These are phyloP conservation scores for Oreochromis grahami DNA, from an alignment of 2,797 vertebrate genomes.

Conservation along the genomic window DNA sequence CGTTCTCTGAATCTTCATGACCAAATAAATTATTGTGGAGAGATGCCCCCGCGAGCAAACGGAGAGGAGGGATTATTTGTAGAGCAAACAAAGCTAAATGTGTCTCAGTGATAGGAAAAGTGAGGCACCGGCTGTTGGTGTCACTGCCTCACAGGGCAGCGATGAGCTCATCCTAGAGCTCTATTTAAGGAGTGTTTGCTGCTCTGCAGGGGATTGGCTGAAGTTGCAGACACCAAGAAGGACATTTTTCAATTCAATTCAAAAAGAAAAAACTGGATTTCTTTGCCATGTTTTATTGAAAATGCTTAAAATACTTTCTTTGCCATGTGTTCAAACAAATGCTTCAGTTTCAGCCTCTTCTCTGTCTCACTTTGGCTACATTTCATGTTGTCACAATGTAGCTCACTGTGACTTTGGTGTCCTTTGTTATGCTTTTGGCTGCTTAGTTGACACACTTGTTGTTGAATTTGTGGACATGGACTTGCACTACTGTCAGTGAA, in stretches of 20 bases:
- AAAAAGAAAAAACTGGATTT: neutral
- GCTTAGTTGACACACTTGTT: neutral
- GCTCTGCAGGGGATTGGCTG: neutral
- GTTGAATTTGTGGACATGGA: neutral
- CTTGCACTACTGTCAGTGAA: neutral
- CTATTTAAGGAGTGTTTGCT: neutral
- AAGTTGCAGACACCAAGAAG: neutral
- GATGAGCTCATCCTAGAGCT: neutral
- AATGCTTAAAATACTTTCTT: neutral
- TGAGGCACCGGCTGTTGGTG: conserved; percentile 16
- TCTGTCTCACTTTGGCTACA: neutral
- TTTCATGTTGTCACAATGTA: rapidly evolving
- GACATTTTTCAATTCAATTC: neutral
- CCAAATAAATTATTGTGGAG: neutral
- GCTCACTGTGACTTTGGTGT: neutral
- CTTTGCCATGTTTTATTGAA: neutral
- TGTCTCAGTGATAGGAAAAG: conserved; percentile 7
- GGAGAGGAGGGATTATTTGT: neutral
- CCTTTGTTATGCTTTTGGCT: neutral
- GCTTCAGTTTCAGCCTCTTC: neutral
- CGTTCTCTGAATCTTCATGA: neutral
- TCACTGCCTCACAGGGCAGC: neutral
- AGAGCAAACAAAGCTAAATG: conserved; percentile 33
- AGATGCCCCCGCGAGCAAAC: neutral
- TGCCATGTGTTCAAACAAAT: neutral